These are phyloP conservation scores for Bergia sp. DNA, from an alignment of 92 coral and sea anemone species.

Conservation along the genomic window DNA sequence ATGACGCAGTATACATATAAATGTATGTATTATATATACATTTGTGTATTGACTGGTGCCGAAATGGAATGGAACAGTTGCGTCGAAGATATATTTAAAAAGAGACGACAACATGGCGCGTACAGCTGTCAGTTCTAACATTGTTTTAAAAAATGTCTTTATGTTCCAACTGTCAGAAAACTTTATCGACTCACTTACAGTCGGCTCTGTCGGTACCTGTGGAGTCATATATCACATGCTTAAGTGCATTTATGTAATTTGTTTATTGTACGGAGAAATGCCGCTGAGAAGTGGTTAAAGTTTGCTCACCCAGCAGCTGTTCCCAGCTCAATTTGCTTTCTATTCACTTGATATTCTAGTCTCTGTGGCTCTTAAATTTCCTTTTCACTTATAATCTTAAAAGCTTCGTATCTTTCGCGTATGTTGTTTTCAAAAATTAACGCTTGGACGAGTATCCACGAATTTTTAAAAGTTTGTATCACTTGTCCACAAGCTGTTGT, in stretches of 20 bases:
- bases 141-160: too few species aligned
- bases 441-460: neutral
- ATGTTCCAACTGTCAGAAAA: too few species aligned
- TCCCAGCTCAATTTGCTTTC: slow-evolving; percentile 8
- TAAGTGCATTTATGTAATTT: slow-evolving; percentile 23
- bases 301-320: slow-evolving; percentile 29
- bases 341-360: slow-evolving; percentile 20
- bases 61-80: neutral
- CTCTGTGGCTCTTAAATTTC: neutral
- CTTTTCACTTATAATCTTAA: neutral
- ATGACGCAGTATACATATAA: too few species aligned
- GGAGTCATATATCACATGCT: slow-evolving; percentile 19
- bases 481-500: neutral
- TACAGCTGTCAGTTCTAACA: neutral
- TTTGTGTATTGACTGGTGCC: too few species aligned
- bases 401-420: neutral
- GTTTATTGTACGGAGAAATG: slow-evolving; percentile 29
- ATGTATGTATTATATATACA: too few species aligned
- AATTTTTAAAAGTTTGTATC: too few species aligned
- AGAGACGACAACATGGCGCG: neutral
- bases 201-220: neutral
- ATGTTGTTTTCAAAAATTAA: neutral
- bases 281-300: slow-evolving; percentile 16
- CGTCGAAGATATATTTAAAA: too few species aligned
- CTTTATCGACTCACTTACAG: neutral